phyloP scores from a whole-genome alignment of 1,140 invertebrate species.

The Drosophila rufa region DNA sequence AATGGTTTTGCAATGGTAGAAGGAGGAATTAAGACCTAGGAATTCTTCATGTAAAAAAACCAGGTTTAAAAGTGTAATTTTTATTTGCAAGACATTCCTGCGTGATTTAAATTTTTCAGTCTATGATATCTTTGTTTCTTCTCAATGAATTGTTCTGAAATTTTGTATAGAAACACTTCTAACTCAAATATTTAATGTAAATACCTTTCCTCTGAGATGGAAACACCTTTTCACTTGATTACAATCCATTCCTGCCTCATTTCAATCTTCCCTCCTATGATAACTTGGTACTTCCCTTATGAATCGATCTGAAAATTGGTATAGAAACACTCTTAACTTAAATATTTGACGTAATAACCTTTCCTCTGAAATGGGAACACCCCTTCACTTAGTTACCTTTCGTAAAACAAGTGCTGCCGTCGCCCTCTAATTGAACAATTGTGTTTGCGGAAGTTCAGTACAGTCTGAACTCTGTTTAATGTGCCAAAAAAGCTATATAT shows the following conservation, averaged over 20 bases:
- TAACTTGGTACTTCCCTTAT: too few species aligned
- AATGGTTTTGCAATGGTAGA: constrained; percentile 4
- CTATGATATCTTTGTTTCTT: background rate
- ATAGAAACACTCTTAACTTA: background rate
- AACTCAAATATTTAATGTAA: too few species aligned
- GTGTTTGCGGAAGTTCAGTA: constrained; percentile 42
- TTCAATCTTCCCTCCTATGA: too few species aligned
- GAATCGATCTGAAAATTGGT: background rate
- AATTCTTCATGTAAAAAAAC: background rate
- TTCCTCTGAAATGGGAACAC: background rate
- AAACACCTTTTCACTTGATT: background rate
- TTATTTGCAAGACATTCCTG: background rate
- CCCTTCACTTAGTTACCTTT: constrained; percentile 1
- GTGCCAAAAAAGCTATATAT: constrained; percentile 9
- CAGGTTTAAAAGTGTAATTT: too few species aligned
- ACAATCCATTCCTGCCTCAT: background rate
- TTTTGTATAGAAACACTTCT: too few species aligned
- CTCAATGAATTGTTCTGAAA: background rate
- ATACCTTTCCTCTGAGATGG: background rate
- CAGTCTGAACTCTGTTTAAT: constrained; percentile 14
- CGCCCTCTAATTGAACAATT: constrained; percentile 31
- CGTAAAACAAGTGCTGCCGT: constrained; percentile 11
- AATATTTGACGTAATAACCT: background rate
- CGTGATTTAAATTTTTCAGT: too few species aligned
- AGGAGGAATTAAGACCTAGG: background rate